These are phyloP conservation scores for Seira ritae DNA, from an alignment of 2,888 invertebrate genomes.

Conservation along the genomic window DNA sequence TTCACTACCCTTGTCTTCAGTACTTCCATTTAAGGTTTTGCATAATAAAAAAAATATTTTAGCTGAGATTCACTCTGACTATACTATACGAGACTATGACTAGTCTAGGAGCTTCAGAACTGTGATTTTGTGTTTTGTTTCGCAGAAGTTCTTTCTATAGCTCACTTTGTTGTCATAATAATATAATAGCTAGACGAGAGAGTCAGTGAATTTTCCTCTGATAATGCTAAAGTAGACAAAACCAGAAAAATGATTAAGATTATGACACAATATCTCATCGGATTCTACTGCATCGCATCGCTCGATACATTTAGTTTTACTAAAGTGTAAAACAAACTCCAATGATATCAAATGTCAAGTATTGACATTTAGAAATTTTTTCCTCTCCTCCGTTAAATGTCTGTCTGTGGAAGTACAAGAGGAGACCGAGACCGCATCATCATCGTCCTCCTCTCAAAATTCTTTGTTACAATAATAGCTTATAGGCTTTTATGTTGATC, in stretches of 20 bases:
- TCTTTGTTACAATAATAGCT: not conserved
- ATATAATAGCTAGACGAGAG: not conserved
- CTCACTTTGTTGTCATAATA: not conserved
- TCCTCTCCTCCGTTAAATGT: slow-evolving; percentile 24
- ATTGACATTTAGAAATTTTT: slow-evolving; percentile 68
- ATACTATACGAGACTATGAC: not conserved
- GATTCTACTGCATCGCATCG: slow-evolving; percentile 4
- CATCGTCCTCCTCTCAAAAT: not conserved
- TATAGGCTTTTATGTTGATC: too few species aligned
- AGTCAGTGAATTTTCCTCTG: slow-evolving; percentile 3
- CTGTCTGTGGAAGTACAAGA: not conserved
- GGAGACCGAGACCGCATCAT: slow-evolving; percentile 7
- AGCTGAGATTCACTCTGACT: not conserved
- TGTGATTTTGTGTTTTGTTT: not conserved
- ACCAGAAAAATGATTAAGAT: slow-evolving; percentile 5
- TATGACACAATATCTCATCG: not conserved
- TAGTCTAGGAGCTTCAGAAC: not conserved
- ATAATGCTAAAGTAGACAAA: not conserved
- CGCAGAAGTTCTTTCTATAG: not conserved
- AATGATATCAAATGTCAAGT: slow-evolving; percentile 72
- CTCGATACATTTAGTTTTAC: not conserved
- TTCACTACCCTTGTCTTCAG: not conserved
- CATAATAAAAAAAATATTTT: too few species aligned
- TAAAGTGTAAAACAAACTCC: slow-evolving; percentile 37
- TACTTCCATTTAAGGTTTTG: slow-evolving; percentile 5